phyloP scores from a whole-genome alignment of 1,140 invertebrate genomes.

The Lasioglossum baleicum region DNA sequence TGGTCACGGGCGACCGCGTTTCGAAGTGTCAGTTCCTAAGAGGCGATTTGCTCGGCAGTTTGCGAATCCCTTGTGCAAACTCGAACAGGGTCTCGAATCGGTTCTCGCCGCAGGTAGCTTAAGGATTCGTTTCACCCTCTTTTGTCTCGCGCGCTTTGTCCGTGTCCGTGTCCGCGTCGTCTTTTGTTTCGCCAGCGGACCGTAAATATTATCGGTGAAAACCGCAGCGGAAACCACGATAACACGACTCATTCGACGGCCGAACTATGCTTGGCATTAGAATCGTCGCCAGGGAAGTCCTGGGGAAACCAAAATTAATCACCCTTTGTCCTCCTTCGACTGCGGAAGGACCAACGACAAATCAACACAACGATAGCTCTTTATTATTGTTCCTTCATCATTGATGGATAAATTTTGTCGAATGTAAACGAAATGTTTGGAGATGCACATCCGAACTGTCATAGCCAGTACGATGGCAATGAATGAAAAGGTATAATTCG shows the following conservation, averaged over 20 bases:
- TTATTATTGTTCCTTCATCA: too few relatives aligned
- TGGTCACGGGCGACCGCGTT: not conserved
- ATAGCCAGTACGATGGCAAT: constrained; percentile 3
- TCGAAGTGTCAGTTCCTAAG: not conserved
- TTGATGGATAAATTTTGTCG: too few relatives aligned
- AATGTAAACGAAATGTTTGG: too few relatives aligned
- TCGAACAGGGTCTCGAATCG: not conserved
- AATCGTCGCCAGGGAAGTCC: too few relatives aligned
- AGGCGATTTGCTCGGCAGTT: not conserved
- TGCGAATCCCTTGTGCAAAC: constrained; percentile 7
- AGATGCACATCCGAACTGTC: too few relatives aligned
- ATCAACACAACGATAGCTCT: too few relatives aligned
- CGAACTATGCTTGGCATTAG: not conserved
- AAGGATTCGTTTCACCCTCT: constrained; percentile 14
- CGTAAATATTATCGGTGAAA: constrained; percentile 43
- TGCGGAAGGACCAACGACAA: not conserved
- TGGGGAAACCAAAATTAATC: not conserved
- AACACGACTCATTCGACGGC: not conserved
- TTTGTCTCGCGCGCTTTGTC: constrained; percentile 6
- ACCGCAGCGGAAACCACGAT: constrained; percentile 20
- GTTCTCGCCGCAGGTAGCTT: constrained; percentile 8
- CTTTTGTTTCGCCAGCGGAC: constrained; percentile 10
- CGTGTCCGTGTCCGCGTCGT: too few relatives aligned
- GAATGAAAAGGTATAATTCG: constrained; percentile 38
- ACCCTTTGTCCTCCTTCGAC: too few relatives aligned